A percentile compares a stretch with the other conserved stretches of the same genome.
These are phyloP conservation scores for Drosophila teissieri DNA, from an alignment of 1,140 invertebrate genomes.

Conservation along the genomic window DNA sequence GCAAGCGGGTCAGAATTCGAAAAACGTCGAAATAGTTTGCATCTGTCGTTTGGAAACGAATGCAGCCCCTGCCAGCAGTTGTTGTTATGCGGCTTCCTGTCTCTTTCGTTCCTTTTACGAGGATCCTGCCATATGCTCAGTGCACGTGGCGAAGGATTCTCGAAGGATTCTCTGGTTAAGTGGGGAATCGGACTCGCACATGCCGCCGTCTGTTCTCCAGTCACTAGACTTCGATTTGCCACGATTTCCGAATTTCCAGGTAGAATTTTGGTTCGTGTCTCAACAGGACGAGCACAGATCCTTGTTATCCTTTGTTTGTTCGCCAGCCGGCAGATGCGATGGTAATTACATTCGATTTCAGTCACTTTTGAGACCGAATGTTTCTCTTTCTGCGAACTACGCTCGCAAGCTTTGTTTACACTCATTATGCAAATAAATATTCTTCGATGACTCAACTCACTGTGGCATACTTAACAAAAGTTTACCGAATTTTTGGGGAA, in stretches of 20 bases:
- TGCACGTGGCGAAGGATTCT: constrained; percentile 50
- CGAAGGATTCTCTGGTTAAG: constrained; percentile 39
- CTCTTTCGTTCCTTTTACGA: background rate
- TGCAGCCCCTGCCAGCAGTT: constrained; percentile 35
- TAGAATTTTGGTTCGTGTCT: constrained; percentile 53
- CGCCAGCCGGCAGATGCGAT: constrained; percentile 26
- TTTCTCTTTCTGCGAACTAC: constrained; percentile 16
- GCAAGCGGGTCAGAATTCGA: constrained; percentile 23
- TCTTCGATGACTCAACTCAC: constrained; percentile 33
- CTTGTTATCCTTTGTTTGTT: constrained; percentile 17
- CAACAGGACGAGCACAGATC: constrained; percentile 14
- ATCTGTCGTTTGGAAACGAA: constrained; percentile 42
- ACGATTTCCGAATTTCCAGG: constrained; percentile 54
- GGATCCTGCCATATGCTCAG: constrained; percentile 45
- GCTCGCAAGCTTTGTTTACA: constrained; percentile 26
- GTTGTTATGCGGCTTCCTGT: constrained; percentile 4
- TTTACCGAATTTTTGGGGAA: constrained; percentile 34
- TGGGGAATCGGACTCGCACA: constrained; percentile 13
- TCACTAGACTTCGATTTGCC: constrained; percentile 41
- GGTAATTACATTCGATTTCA: constrained; percentile 1
- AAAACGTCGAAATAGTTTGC: constrained; percentile 43
- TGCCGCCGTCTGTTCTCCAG: constrained; percentile 25
- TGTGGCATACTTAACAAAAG: constrained; percentile 37
- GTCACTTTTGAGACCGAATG: background rate
- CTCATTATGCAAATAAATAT: constrained; percentile 40